Conservation (phyloP, 2,113 vertebrate genomes). For the Scortum barcoo region DNA sequence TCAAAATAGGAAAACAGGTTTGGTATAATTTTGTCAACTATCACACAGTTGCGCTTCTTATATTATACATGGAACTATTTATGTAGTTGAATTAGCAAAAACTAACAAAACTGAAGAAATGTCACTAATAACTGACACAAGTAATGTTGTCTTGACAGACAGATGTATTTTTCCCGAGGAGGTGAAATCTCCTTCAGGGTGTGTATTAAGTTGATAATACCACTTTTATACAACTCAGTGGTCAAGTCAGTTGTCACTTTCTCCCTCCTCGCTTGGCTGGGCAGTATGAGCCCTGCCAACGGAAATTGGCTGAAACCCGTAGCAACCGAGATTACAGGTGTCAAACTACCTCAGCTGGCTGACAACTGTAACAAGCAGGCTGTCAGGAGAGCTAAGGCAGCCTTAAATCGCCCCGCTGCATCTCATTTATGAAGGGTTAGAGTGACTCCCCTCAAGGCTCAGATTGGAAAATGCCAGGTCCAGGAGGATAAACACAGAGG, state of each 20-base stretch:
- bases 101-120: neutral
- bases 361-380: constrained; percentile 72
- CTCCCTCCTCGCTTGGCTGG: constrained; percentile 51
- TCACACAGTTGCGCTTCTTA: neutral
- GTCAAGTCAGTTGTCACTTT: constrained; percentile 57
- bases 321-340: constrained; percentile 72
- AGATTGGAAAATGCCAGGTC: constrained; percentile 12
- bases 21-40: neutral
- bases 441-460: constrained; percentile 27
- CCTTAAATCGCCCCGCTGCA: constrained; percentile 40
- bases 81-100: neutral
- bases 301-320: constrained; percentile 60
- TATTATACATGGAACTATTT: neutral
- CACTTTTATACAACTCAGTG: constrained; percentile 58
- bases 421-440: constrained; percentile 50
- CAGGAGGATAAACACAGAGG: neutral
- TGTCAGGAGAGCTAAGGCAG: constrained; percentile 58
- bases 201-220: constrained; percentile 54
- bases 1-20: neutral
- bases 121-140: constrained; percentile 1
- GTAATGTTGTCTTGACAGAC: constrained; percentile 24
- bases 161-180: constrained; percentile 17
- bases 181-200: constrained; percentile 36
- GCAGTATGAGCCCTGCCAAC: constrained; percentile 54
- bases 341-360: constrained; percentile 67